Base-by-base conservation (phyloP, 2,797 vertebrate species). In the Acrossocheilus fasciatus region DNA sequence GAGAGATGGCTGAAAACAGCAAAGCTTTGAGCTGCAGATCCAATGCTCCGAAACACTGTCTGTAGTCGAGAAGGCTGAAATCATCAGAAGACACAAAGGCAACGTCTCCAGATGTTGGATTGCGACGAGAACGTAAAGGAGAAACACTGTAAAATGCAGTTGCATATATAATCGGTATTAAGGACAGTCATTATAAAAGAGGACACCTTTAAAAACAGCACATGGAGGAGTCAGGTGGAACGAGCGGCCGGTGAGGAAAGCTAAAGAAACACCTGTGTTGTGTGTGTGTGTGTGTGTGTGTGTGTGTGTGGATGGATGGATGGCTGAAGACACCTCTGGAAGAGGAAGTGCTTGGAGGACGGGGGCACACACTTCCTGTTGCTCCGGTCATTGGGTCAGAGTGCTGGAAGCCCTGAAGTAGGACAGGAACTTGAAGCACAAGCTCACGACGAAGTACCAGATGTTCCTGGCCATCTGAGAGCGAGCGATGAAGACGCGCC, bases 401-500 rank as follows among this genome's bases (percentile, higher is more conserved):
- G 93, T 95, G 94, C 97, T 98, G 93, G 98, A 98, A 17, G 96
- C 97, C 91, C 96, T 96, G 93, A 99, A 98, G 94, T 98, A 98
- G 90, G 97, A 98, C 89, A 99, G 95, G 92, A 98, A 97, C 95
- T 98, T 99, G 92, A 97, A 98, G 93, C 98, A 99, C 90, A 98
- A 96, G 94, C 94, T 98, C 92, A 99, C 97, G 73, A 99, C 97
- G 89, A 99, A 98, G 94, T 98, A 97, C 98, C 98, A 99, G 94
- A 98, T 95, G 91, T 99, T 98, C 88, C 96, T 95, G 92, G 97
- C 98, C 96, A 98, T 97, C 95, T 98, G 97, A 47, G 98, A 99
- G 92, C 97, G 95, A 68, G 97, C 97, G 59, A 98, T 97, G 92
- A 99, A 99, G 66, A 99, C 95, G 83, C 97, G 96, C 98, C 98